Evolutionary conservation across 2,888 invertebrate genomes (phyloP).

Genomic region (Drosophila hamatofila): DNA sequence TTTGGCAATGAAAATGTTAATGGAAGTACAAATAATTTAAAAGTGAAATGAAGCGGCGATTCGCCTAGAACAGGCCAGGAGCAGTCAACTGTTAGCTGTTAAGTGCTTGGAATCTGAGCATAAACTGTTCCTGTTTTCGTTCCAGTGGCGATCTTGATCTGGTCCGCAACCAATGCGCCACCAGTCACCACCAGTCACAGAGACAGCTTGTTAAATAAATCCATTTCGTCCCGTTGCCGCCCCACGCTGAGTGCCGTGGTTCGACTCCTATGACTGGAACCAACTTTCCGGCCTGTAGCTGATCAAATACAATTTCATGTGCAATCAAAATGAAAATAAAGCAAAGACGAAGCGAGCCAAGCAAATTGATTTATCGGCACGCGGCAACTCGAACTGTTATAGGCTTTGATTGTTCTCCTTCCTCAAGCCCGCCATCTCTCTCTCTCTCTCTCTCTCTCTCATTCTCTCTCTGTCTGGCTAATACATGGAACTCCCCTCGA

Average conservation of each 20-base stretch:
- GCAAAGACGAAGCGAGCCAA: conserved; percentile 44
- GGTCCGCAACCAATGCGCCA: conserved; percentile 16
- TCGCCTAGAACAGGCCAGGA: conserved; percentile 19
- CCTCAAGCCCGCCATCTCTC: not conserved
- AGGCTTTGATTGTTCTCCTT: conserved; percentile 49
- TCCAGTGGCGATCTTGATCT: conserved; percentile 41
- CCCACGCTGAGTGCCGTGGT: not conserved
- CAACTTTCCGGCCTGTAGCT: conserved; percentile 45
- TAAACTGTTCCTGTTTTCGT: conserved; percentile 33
- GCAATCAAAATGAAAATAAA: conserved; percentile 65
- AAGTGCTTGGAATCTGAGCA: conserved; percentile 5
- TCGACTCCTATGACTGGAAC: conserved; percentile 18
- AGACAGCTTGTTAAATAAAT: conserved; percentile 37
- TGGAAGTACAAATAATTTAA: conserved; percentile 25
- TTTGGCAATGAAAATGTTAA: conserved; percentile 43
- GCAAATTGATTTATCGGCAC: conserved; percentile 78
- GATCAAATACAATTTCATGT: conserved; percentile 67
- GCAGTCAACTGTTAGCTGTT: not conserved
- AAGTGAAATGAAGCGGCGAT: conserved; percentile 60
- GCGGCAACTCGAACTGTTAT: conserved; percentile 71
- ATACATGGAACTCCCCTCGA: conserved; percentile 12
- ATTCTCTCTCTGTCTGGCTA: not conserved
- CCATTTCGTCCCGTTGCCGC: not conserved
- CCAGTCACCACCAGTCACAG: conserved; percentile 40
- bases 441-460: not conserved